Conservation (phyloP, 2,113 vertebrate species). For the Cairina moschata region DNA sequence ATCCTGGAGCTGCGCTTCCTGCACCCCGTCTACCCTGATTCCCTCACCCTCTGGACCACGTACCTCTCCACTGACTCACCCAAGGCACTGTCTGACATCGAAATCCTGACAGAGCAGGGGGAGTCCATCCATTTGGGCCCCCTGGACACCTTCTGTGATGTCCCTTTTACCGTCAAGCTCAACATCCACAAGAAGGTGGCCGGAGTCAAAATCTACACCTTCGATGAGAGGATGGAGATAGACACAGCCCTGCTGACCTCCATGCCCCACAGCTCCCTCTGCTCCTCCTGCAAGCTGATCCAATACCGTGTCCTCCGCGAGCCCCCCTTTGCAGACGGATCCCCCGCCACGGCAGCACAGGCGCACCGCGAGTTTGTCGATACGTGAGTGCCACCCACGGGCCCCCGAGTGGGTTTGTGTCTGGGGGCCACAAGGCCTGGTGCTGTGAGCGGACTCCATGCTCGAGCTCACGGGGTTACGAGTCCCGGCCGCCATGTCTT, state of each 20-base stretch:
- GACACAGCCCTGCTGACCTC: conserved; percentile 91
- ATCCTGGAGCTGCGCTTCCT: conserved; percentile 89
- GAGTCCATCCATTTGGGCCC: conserved; percentile 85
- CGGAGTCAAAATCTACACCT: conserved; percentile 88
- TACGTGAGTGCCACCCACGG: conserved; percentile 77
- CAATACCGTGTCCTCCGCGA: conserved; percentile 83
- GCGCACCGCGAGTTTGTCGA: conserved; percentile 82
- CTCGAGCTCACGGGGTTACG: no score
- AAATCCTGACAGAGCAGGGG: conserved; percentile 84
- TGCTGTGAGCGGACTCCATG: no score
- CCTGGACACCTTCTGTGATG: conserved; percentile 89
- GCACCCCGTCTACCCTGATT: conserved; percentile 82
- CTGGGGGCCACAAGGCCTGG: no score
- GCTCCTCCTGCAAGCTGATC: conserved; percentile 84
- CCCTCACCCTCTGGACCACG: conserved; percentile 91
- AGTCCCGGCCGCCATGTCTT: no score
- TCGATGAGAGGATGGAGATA: conserved; percentile 94
- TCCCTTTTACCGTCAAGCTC: conserved; percentile 88
- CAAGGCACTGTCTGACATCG: conserved; percentile 81
- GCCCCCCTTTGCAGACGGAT: conserved; percentile 80
- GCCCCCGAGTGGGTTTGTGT: neutral
- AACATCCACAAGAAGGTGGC: conserved; percentile 81
- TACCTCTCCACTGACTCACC: conserved; percentile 85
- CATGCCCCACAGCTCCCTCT: conserved; percentile 80
- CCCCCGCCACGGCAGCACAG: conserved; percentile 57